These are phyloP conservation scores for Eleutherodactylus coqui DNA, from an alignment of 2,797 vertebrate genomes.

Conservation along the genomic window DNA sequence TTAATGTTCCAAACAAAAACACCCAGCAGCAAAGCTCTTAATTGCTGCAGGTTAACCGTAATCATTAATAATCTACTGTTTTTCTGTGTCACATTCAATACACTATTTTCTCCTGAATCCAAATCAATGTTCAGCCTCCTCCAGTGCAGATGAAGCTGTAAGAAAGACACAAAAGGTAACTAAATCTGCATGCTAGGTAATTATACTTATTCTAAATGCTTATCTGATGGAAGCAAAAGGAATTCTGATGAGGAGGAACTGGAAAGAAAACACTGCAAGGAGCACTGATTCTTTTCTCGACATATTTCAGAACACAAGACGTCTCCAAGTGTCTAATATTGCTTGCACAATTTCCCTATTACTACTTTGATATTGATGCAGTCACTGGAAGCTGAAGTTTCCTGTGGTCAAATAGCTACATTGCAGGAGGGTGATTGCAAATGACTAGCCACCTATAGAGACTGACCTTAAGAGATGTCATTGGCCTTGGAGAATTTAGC, in stretches of 20 bases:
- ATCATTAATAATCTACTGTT: conserved; percentile 20
- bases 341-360: neutral
- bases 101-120: neutral
- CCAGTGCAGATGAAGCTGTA: neutral
- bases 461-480: no score
- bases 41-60: neutral
- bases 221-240: conserved; percentile 19
- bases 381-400: neutral
- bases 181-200: conserved; percentile 36
- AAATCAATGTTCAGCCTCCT: conserved; percentile 33
- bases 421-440: neutral
- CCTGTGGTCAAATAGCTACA: neutral
- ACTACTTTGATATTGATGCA: neutral
- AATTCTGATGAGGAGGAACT: conserved; percentile 5
- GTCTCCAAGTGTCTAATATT: neutral
- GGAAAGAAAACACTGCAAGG: neutral
- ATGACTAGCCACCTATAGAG: neutral
- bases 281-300: neutral
- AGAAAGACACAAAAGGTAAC: conserved; percentile 36
- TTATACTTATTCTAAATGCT: conserved; percentile 37
- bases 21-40: neutral
- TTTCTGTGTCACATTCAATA: conserved; percentile 25
- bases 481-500: no score
- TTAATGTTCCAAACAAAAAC: neutral
- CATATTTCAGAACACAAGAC: neutral